Base-by-base conservation (phyloP, 2,797 vertebrate species). In the Molothrus ater region DNA sequence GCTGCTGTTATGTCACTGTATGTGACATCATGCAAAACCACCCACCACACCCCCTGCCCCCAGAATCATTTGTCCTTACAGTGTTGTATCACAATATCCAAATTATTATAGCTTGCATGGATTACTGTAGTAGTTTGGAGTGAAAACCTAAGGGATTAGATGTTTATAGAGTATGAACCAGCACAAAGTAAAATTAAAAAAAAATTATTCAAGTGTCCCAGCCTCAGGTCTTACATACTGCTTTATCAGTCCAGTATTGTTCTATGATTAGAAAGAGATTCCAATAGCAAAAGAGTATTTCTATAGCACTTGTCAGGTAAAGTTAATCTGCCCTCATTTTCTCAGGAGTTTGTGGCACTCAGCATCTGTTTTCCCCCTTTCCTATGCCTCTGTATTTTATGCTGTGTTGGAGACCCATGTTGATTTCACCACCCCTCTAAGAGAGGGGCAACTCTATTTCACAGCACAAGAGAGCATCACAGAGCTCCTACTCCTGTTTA, bases 321-420 rank as follows among this genome's bases (percentile, higher is more conserved):
- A 66, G 40, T 72, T 40, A 59, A 2, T 26, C 45, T 65, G 36
- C 20, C 48, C 10, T 66, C 19, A 43, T 40, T 80, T 85, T 81
- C 40, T 68, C 28, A 70, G 47, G 16, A 75, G 10, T 36, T 31
- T 48, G 25, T 54, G 53, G 64, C 24, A 60, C 54, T 48, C 28
- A 9, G n/a, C 19, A 22, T 42, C 7, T 61, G 56, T 17, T 6
- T 4, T 1, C 7, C 17, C 3, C 3, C 31, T 57, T 40, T 60
- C 38, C 42, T 21, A 1, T 4, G 9, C 20, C 22, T 69, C 69
- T 65, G 17, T 31, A 28, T 80, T 80, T 74, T 31, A 59, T 31
- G 18, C 38, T 50, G 28, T 40, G 13, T 19, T 78, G 36, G 59
- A 84, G 11, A 61, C 4, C 8, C 3, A 0, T 1, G 4, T 3